Conservation (phyloP, 35 echinoderm and acorn worm genomes). For the Eucidaris tribuloides region DNA sequence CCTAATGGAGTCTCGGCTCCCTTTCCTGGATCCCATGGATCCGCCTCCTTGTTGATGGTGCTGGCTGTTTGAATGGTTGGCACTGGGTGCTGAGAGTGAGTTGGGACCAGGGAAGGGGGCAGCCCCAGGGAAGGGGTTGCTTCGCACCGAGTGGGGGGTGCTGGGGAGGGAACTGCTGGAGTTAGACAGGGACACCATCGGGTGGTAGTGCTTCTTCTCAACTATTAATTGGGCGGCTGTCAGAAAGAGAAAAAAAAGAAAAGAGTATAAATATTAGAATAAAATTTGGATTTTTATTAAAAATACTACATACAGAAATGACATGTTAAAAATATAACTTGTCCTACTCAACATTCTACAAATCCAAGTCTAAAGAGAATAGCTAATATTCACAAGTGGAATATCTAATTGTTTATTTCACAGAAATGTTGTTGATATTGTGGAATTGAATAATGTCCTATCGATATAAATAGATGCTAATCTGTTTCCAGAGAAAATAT, state of each 20-base stretch:
- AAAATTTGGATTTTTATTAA: no score
- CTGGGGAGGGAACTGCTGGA: slow-evolving; percentile 92
- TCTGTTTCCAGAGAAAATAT: no score
- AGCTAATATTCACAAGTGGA: no score
- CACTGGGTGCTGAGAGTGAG: slow-evolving; percentile 57
- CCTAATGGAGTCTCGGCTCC: slow-evolving; percentile 30
- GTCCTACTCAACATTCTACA: no score
- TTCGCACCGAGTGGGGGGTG: slow-evolving; percentile 89
- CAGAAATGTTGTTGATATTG: no score
- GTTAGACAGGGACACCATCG: slow-evolving; percentile 72
- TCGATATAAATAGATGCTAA: no score
- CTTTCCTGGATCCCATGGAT: slow-evolving; percentile 53
- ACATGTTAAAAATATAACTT: no score
- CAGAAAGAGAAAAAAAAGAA: slow-evolving; percentile 8
- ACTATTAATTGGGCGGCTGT: slow-evolving; percentile 92
- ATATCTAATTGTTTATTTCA: no score
- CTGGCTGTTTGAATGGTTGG: slow-evolving; percentile 91
- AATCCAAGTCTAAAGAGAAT: no score
- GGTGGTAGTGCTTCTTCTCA: slow-evolving; percentile 80
- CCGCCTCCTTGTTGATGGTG: slow-evolving; percentile 43
- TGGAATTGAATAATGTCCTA: no score
- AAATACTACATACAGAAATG: no score
- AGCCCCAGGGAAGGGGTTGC: slow-evolving; percentile 71
- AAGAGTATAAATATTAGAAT: neutral
- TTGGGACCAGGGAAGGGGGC: slow-evolving; percentile 40